Conservation (phyloP, 2,888 invertebrate genomes). For the Plagiodera versicolora region DNA sequence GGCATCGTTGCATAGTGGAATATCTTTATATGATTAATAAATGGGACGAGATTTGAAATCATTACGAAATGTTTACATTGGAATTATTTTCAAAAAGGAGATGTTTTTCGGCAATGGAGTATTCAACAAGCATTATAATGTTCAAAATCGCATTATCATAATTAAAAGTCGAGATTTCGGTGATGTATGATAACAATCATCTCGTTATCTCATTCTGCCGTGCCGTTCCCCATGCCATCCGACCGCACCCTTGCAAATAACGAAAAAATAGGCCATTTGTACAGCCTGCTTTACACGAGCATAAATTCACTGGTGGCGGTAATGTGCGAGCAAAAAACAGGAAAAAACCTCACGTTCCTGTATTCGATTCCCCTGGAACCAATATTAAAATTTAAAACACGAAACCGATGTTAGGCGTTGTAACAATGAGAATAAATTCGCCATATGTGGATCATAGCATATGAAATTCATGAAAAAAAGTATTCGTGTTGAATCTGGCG, state of each 20-base stretch:
- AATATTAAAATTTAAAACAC: conserved; percentile 31
- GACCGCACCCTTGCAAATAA: conserved; percentile 24
- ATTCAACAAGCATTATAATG: conserved; percentile 23
- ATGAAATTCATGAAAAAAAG: conserved; percentile 19
- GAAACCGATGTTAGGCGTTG: conserved; percentile 27
- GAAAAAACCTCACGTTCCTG: conserved; percentile 20
- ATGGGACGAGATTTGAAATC: too few species aligned
- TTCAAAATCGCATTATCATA: conserved; percentile 25
- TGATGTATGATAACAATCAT: conserved; percentile 27
- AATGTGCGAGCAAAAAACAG: conserved; percentile 19
- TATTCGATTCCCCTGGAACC: conserved; percentile 20
- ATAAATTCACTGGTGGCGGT: conserved; percentile 16
- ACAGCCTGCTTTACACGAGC: conserved; percentile 20
- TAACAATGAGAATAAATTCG: conserved; percentile 21
- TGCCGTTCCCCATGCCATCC: conserved; percentile 25
- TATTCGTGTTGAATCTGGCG: background rate
- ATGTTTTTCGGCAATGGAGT: background rate
- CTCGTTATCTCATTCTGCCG: conserved; percentile 26
- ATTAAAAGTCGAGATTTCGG: conserved; percentile 28
- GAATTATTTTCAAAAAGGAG: too few species aligned
- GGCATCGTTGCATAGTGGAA: too few species aligned
- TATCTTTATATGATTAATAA: too few species aligned
- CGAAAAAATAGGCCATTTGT: conserved; percentile 29
- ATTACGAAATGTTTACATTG: too few species aligned
- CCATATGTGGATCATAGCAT: conserved; percentile 13